phyloP scores from a whole-genome alignment of 2,888 invertebrate genomes.

The Nemapogon koenigi region DNA sequence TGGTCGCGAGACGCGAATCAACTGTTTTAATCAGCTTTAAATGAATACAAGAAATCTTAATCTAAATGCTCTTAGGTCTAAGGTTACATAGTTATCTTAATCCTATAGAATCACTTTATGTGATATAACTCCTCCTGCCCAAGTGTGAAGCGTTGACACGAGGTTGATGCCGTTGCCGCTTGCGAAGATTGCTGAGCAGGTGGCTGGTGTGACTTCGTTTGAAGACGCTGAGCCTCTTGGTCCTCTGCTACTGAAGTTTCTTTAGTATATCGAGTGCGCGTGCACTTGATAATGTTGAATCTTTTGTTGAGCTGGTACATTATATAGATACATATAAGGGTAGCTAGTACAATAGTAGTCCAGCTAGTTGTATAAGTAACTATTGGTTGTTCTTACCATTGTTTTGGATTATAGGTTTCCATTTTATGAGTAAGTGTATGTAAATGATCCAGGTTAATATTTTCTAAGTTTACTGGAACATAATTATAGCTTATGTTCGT shows the following conservation, averaged over 20 bases:
- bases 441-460: conserved; percentile 1
- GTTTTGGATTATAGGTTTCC: too few relatives aligned
- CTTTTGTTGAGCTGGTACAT: not conserved
- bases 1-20: too few relatives aligned
- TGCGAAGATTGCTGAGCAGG: too few relatives aligned
- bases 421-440: not conserved
- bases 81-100: too few relatives aligned
- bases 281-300: not conserved
- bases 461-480: not conserved
- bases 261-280: not conserved
- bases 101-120: too few relatives aligned
- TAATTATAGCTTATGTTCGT: not conserved
- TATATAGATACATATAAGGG: not conserved
- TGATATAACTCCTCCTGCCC: conserved; percentile 5
- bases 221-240: not conserved
- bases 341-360: not conserved
- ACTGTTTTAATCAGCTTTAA: too few relatives aligned
- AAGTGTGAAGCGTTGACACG: not conserved
- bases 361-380: not conserved
- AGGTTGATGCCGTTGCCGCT: not conserved
- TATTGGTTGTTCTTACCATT: too few relatives aligned
- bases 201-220: too few relatives aligned
- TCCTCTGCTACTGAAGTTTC: not conserved
- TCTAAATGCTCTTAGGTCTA: too few relatives aligned
- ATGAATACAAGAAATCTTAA: too few relatives aligned